Conservation (phyloP, 1,140 invertebrate species). For the Euwallacea similis region DNA sequence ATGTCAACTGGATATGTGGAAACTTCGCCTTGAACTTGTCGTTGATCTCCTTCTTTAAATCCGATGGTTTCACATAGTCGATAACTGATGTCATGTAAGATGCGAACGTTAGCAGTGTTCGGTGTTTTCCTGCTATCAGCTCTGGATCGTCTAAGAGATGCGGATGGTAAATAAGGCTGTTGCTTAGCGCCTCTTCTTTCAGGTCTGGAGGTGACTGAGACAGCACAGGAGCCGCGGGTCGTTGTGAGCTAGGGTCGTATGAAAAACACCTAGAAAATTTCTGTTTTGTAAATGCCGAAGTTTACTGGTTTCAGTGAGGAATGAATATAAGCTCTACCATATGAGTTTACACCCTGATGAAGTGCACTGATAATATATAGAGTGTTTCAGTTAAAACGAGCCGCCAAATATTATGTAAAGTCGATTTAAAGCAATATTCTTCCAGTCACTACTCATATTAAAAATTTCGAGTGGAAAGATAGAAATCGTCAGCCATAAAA, state of each 20-base stretch:
- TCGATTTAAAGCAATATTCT: too few species aligned
- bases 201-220: constrained; percentile 61
- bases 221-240: constrained; percentile 57
- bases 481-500: too few species aligned
- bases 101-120: constrained; percentile 91
- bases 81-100: constrained; percentile 97
- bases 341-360: too few species aligned
- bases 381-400: too few species aligned
- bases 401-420: too few species aligned
- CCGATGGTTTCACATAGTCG: constrained; percentile 94
- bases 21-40: constrained; percentile 96
- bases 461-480: too few species aligned
- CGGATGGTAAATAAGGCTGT: constrained; percentile 70
- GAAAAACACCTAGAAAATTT: constrained; percentile 69
- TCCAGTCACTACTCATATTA: too few species aligned
- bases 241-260: constrained; percentile 67
- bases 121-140: constrained; percentile 91
- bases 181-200: constrained; percentile 50
- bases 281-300: too few species aligned
- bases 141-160: constrained; percentile 94
- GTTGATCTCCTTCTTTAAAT: constrained; percentile 96
- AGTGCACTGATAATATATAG: too few species aligned
- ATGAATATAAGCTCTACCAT: too few species aligned
- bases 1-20: constrained; percentile 89
- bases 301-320: too few species aligned